Base-by-base conservation (phyloP, 2,797 vertebrate species). In the Spizella passerina region DNA sequence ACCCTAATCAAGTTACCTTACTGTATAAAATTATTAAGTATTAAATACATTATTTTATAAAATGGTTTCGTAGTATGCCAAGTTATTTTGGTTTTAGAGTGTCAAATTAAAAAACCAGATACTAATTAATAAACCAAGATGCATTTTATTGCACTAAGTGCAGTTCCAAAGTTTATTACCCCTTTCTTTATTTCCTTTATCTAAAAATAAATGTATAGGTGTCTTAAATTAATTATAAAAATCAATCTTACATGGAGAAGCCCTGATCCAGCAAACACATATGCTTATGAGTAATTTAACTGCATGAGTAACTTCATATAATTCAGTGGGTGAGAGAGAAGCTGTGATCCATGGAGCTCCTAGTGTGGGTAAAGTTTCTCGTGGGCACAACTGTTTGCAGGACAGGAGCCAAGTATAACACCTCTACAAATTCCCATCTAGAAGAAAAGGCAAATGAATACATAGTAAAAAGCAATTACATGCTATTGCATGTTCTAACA, bases 401-500 rank as follows among this genome's bases (percentile, higher is more conserved):
- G 75, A 95, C 72, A 34, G 26, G 19, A 94, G 92, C 93, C 95
- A 96, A 96, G 78, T 85, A 87, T 47, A 96, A 95, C 92, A 93
- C 78, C 80, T 82, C 79, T 13, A 77, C 56, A 77, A 90, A 84
- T 77, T 90, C 64, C 38, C 68, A 71, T 82, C 49, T 20, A 93
- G 81, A 90, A 94, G 64, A 93, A 96, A 91, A 94, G 36, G 53
- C 53, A 94, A 95, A 92, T 87, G 26, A 93, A 87, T 89, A 61
- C 57, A 59, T 5, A 87, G 41, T 85, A 92, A 95, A 96, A 88
- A 61, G 46, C 38, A 95, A 78, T 90, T 96, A 77, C 81, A 89
- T 3, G 3, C 69, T 77, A 61, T 57, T 68, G 60, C 79, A 53
- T 80, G 61, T 90, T 92, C 64, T 78, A 80, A 86, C 49, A 76